These are phyloP conservation scores for Lithophane leautieri DNA, from an alignment of 2,888 invertebrate genomes.

Conservation along the genomic window DNA sequence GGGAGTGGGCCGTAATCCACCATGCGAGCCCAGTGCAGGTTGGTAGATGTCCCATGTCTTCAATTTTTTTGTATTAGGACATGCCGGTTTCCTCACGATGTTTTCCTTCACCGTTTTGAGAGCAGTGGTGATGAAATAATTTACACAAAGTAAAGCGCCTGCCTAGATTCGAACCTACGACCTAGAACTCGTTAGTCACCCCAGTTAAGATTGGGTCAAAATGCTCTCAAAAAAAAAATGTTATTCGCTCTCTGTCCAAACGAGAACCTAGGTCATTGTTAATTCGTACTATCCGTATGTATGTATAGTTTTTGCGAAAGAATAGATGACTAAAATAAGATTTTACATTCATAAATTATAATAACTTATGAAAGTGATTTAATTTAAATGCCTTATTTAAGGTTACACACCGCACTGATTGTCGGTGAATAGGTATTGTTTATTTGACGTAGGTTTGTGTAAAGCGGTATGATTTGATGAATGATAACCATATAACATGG, in stretches of 20 bases:
- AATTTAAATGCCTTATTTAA: not conserved
- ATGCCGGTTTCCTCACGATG: too few relatives aligned
- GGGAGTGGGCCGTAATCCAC: too few relatives aligned
- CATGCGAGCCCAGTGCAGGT: too few relatives aligned
- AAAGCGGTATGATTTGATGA: slow-evolving; percentile 39
- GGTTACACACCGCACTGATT: not conserved
- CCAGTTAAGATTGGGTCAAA: too few relatives aligned
- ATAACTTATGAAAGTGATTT: not conserved
- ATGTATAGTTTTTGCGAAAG: not conserved
- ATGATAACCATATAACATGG: slow-evolving; percentile 10
- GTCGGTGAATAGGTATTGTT: slow-evolving; percentile 11
- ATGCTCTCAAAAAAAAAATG: not conserved
- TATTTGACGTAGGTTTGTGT: slow-evolving; percentile 15
- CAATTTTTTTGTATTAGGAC: too few relatives aligned
- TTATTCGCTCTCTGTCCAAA: not conserved
- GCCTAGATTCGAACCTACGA: too few relatives aligned
- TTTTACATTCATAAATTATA: not conserved
- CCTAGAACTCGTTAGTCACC: too few relatives aligned
- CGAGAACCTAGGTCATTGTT: not conserved
- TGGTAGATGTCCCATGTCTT: too few relatives aligned
- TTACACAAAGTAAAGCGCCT: too few relatives aligned
- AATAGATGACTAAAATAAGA: not conserved
- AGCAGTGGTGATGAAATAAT: too few relatives aligned
- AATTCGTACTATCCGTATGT: not conserved
- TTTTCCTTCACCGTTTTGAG: too few relatives aligned